Conservation (phyloP, 1,140 invertebrate genomes). For the Bathynomus jamesi region DNA sequence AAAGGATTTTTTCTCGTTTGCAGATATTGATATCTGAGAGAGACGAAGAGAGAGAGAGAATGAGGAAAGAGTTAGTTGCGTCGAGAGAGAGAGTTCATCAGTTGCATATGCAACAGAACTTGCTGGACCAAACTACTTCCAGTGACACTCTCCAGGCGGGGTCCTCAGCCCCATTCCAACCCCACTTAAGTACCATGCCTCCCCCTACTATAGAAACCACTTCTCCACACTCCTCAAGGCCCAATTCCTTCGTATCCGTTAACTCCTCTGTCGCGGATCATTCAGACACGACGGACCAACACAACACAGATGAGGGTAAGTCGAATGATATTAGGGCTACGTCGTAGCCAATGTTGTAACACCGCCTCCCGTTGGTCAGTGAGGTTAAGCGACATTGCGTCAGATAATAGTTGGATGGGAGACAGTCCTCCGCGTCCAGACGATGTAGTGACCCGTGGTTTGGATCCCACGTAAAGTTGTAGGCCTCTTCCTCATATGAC, state of each 20-base stretch:
- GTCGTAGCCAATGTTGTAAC: too few relatives aligned
- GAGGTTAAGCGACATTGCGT: neutral
- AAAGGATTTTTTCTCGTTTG: too few relatives aligned
- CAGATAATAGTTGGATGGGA: neutral
- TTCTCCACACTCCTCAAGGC: conserved; percentile 21
- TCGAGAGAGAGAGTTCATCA: conserved; percentile 61
- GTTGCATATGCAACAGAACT: conserved; percentile 38
- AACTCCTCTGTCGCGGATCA: conserved; percentile 21
- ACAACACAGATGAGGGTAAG: conserved; percentile 28
- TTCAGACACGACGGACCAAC: conserved; percentile 26
- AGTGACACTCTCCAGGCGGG: neutral
- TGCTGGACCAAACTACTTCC: neutral
- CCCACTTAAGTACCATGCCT: neutral
- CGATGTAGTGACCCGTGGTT: too few relatives aligned
- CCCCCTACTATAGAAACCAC: conserved; percentile 8
- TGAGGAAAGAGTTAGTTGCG: conserved; percentile 61
- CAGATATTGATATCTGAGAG: conserved; percentile 63
- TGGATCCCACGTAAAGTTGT: too few relatives aligned
- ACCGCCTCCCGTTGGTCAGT: neutral
- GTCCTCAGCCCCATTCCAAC: conserved; percentile 8
- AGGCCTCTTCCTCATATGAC: neutral
- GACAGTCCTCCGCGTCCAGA: too few relatives aligned
- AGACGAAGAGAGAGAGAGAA: conserved; percentile 64
- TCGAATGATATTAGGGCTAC: too few relatives aligned
- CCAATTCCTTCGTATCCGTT: conserved; percentile 28